Percentiles rank a stretch among this genome's conserved stretches.
phyloP scores from a whole-genome alignment of 1,140 invertebrate genomes.

The Drosophila azteca region DNA sequence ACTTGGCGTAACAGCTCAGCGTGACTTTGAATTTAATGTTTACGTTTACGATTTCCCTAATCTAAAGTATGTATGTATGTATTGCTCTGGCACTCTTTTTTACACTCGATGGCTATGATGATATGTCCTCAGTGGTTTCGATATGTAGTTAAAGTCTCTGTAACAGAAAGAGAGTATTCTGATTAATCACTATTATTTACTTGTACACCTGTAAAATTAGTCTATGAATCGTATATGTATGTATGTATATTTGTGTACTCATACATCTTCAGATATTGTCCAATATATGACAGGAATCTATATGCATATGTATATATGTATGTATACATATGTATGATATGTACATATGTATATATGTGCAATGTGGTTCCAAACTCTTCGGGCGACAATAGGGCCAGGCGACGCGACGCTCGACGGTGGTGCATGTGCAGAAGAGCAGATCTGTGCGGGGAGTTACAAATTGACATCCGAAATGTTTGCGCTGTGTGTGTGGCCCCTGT shows the following conservation, averaged over 20 bases:
- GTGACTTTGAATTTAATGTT: neutral
- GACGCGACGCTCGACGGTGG: constrained; percentile 1
- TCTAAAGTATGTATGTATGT: constrained; percentile 1
- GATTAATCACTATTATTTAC: constrained; percentile 37
- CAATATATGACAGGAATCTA: no score
- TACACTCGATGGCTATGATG: constrained; percentile 56
- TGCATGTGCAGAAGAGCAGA: constrained; percentile 30
- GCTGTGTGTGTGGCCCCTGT: constrained; percentile 57
- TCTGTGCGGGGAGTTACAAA: constrained; percentile 37
- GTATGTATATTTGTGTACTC: neutral
- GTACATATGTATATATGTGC: neutral
- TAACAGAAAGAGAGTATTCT: constrained; percentile 31
- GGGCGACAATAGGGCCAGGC: neutral
- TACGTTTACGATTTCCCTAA: constrained; percentile 1
- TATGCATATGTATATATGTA: neutral
- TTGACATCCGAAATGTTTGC: constrained; percentile 53
- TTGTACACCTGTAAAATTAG: neutral
- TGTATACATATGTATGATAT: neutral
- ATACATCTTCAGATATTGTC: neutral
- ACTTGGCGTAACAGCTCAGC: no score
- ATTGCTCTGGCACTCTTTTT: constrained; percentile 15
- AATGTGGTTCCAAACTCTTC: no score
- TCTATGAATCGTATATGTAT: constrained; percentile 7
- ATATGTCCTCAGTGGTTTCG: constrained; percentile 52
- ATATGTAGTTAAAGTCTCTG: constrained; percentile 57